These are phyloP conservation scores for Caranx ignobilis DNA, from an alignment of 2,113 vertebrate genomes.

Conservation along the genomic window DNA sequence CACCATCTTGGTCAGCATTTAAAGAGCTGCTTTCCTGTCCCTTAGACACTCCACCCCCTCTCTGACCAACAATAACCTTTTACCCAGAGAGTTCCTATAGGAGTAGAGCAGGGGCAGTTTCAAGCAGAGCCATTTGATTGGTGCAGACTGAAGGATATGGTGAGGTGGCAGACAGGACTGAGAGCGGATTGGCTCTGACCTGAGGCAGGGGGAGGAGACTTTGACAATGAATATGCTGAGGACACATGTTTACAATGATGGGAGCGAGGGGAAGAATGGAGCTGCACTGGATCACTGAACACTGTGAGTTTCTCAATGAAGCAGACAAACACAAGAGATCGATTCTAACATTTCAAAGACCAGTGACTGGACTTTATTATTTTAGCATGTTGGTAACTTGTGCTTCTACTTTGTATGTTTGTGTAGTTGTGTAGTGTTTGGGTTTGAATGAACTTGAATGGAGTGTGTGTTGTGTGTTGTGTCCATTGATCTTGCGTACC, in stretches of 20 bases:
- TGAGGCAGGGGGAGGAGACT: slow-evolving; percentile 66
- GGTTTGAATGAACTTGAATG: slow-evolving; percentile 36
- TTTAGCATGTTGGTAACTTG: not conserved
- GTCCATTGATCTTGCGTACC: not conserved
- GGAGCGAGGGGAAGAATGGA: slow-evolving; percentile 54
- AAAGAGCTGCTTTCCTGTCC: not conserved
- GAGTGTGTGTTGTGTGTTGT: not conserved
- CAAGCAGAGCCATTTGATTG: slow-evolving; percentile 59
- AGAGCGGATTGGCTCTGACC: slow-evolving; percentile 70
- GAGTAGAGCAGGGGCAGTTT: slow-evolving; percentile 48
- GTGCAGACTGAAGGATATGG: slow-evolving; percentile 46
- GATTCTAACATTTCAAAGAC: not conserved
- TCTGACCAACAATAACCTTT: slow-evolving; percentile 76
- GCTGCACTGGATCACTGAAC: slow-evolving; percentile 28
- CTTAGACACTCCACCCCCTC: slow-evolving; percentile 17
- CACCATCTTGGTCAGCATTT: not conserved
- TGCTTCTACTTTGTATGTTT: not conserved
- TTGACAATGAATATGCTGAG: slow-evolving; percentile 70
- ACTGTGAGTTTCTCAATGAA: slow-evolving; percentile 59
- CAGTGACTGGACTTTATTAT: not conserved
- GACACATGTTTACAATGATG: slow-evolving; percentile 78
- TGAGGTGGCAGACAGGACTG: slow-evolving; percentile 50
- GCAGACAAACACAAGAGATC: not conserved
- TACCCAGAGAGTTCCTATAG: slow-evolving; percentile 76
- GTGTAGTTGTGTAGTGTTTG: slow-evolving; percentile 1